phyloP scores from a whole-genome alignment of 2,797 vertebrate genomes.

The Anguilla marmorata region DNA sequence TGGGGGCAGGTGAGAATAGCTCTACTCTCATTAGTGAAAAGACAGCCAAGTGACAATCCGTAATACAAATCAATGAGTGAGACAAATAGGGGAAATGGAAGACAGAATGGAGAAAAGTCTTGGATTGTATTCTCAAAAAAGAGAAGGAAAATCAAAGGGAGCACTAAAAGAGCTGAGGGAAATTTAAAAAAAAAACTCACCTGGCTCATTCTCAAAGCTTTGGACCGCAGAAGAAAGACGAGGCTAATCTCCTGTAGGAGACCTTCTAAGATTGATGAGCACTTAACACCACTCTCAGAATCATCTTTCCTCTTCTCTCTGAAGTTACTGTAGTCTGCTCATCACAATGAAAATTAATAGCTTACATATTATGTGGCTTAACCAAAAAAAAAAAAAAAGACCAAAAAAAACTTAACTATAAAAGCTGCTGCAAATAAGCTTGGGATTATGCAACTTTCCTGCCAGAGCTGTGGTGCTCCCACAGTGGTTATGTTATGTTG shows the following conservation, averaged over 20 bases:
- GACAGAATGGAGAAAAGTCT: neutral
- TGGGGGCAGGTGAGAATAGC: neutral
- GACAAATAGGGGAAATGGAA: neutral
- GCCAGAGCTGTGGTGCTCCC: constrained; percentile 49
- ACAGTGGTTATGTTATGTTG: constrained; percentile 55
- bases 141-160: neutral
- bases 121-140: constrained; percentile 12
- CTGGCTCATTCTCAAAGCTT: constrained; percentile 33
- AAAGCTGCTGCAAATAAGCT: constrained; percentile 44
- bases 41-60: neutral
- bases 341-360: constrained; percentile 43
- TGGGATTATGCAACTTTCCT: constrained; percentile 57
- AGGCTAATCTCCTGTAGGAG: constrained; percentile 51
- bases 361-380: constrained; percentile 27
- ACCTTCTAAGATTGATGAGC: constrained; percentile 56
- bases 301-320: constrained; percentile 37
- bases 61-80: neutral
- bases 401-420: constrained; percentile 39
- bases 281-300: constrained; percentile 56
- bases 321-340: constrained; percentile 46
- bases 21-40: neutral
- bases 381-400: neutral
- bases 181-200: constrained; percentile 14
- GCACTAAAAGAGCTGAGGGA: neutral
- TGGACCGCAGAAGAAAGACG: constrained; percentile 41